phyloP scores from a whole-genome alignment of 2,888 invertebrate species.

The Agrochola lota region DNA sequence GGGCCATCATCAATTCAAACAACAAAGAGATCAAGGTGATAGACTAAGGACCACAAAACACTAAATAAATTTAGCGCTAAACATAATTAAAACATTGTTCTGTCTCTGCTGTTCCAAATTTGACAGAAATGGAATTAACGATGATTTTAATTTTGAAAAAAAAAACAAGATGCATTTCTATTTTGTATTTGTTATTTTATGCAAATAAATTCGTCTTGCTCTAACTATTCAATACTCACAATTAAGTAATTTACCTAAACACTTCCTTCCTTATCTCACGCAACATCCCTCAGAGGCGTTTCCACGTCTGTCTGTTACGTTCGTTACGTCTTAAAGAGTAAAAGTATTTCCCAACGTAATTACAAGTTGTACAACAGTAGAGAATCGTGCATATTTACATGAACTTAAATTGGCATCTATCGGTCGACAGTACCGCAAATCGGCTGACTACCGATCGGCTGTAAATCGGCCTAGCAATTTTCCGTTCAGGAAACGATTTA shows the following conservation, averaged over 20 bases:
- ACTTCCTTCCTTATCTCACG: slow-evolving; percentile 40
- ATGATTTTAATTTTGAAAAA: neutral
- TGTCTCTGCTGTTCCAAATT: neutral
- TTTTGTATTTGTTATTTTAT: neutral
- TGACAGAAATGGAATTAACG: neutral
- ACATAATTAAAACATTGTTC: neutral
- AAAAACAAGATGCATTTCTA: neutral
- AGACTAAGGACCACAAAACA: neutral
- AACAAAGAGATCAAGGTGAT: neutral
- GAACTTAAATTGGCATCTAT: slow-evolving; percentile 57
- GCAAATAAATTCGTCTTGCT: slow-evolving; percentile 17
- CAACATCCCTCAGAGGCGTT: slow-evolving; percentile 52
- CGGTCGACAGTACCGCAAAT: slow-evolving; percentile 48
- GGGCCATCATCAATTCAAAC: neutral
- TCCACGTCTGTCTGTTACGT: slow-evolving; percentile 51
- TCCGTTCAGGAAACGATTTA: slow-evolving; percentile 63
- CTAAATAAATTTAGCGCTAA: neutral
- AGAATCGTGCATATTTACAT: slow-evolving; percentile 71
- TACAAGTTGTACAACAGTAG: slow-evolving; percentile 60
- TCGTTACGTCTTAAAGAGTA: slow-evolving; percentile 54
- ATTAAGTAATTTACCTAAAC: slow-evolving; percentile 49
- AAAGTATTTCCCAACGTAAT: slow-evolving; percentile 72
- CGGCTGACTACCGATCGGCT: slow-evolving; percentile 42
- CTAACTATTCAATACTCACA: slow-evolving; percentile 24
- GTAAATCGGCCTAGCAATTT: slow-evolving; percentile 60